phyloP scores from a whole-genome alignment of 2,113 vertebrate genomes.

The Sprattus sprattus region DNA sequence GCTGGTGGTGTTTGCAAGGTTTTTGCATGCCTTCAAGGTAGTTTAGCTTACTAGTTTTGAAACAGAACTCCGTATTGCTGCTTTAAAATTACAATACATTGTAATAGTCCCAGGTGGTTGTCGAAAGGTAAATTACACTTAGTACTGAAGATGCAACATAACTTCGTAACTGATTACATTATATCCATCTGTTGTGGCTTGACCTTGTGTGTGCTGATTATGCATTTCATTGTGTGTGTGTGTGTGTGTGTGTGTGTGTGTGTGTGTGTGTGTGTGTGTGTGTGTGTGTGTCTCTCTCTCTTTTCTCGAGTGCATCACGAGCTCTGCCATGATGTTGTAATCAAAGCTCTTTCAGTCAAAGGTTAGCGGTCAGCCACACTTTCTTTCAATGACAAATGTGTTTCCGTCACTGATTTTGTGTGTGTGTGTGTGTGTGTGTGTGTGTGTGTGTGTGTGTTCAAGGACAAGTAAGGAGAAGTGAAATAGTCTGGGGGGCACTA shows the following conservation, averaged over 20 bases:
- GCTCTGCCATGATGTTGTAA: neutral
- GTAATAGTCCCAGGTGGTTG: neutral
- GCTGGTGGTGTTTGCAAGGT: no score
- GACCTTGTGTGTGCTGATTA: neutral
- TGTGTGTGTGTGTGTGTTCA: neutral
- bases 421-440: neutral
- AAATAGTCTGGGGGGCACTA: neutral
- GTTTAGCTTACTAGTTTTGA: no score
- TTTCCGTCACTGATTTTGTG: neutral
- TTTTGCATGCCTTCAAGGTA: no score
- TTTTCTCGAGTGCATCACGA: neutral
- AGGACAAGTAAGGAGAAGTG: constrained; percentile 11
- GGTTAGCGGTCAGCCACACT: neutral
- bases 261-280: neutral
- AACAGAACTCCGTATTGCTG: no score
- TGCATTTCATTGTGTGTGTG: neutral
- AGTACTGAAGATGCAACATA: neutral
- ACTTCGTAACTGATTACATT: neutral
- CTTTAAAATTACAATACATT: no score
- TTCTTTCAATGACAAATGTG: neutral
- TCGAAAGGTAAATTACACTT: neutral
- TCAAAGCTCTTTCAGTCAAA: neutral
- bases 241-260: neutral
- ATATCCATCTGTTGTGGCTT: neutral
- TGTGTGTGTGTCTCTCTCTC: no score